Conservation (phyloP, 2,797 vertebrate species). For the Apodemus agrarius region DNA sequence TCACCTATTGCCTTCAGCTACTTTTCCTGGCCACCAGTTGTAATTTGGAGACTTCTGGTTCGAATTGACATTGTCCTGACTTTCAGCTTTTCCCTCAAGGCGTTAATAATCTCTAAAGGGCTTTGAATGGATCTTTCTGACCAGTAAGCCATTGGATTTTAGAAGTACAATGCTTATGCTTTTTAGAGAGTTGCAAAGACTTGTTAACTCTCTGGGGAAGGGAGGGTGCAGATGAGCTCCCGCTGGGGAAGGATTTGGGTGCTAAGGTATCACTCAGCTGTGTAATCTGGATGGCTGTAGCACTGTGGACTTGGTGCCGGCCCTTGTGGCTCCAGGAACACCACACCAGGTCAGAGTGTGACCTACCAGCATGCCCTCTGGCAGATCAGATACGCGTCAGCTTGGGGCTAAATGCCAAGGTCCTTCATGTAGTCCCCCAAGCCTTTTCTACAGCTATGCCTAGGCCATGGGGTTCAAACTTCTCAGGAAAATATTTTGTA, state of each 20-base stretch:
- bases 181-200: conserved; percentile 55
- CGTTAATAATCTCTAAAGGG: conserved; percentile 45
- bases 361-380: conserved; percentile 62
- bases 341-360: conserved; percentile 55
- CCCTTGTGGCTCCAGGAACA: conserved; percentile 49
- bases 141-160: conserved; percentile 40
- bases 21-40: conserved; percentile 36
- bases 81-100: conserved; percentile 15
- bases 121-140: conserved; percentile 17
- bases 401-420: conserved; percentile 63
- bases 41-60: conserved; percentile 1
- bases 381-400: conserved; percentile 49
- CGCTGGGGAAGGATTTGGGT: background rate
- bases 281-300: conserved; percentile 52
- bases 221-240: background rate
- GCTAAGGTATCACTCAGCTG: background rate
- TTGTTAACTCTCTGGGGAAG: conserved; percentile 52
- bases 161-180: conserved; percentile 34
- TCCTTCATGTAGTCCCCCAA: background rate
- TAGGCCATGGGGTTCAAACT: conserved; percentile 14
- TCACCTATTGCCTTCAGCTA: conserved; percentile 21
- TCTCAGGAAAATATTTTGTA: conserved; percentile 54
- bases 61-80: conserved; percentile 52
- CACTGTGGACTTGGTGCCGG: conserved; percentile 67
- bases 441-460: conserved; percentile 1